Conservation (phyloP, 2,113 vertebrate genomes). For the Laticauda laticaudata region DNA sequence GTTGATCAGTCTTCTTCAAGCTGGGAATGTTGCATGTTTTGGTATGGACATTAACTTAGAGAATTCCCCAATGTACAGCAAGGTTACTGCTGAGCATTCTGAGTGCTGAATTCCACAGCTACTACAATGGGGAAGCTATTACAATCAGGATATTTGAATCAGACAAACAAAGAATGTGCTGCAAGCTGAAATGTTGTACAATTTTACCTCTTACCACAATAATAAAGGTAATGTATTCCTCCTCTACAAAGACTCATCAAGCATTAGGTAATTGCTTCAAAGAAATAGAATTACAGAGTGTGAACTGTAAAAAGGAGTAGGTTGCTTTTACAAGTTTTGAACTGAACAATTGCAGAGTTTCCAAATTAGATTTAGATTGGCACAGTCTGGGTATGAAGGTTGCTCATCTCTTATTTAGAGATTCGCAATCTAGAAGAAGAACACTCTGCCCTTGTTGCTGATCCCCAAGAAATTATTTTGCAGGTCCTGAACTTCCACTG, state of each 20-base stretch:
- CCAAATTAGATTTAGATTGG: not conserved
- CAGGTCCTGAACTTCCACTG: not conserved
- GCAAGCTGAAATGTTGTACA: not conserved
- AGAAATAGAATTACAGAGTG: not conserved
- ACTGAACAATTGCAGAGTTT: not conserved
- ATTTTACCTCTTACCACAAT: not conserved
- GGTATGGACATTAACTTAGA: not conserved
- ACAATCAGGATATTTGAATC: not conserved
- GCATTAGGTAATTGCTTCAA: not conserved
- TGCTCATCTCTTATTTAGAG: not conserved
- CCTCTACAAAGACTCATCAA: not conserved
- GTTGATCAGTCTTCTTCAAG: not conserved
- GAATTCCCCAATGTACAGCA: not conserved
- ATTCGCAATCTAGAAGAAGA: not conserved
- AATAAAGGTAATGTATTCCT: not conserved
- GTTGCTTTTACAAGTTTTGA: not conserved
- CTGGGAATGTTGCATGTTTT: not conserved
- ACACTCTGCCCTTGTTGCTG: not conserved
- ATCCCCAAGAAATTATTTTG: not conserved
- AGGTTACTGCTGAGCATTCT: not conserved
- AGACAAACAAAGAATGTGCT: not conserved
- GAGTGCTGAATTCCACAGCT: not conserved
- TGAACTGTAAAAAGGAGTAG: not conserved
- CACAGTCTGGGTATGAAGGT: not conserved
- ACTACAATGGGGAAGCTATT: not conserved